Evolutionary conservation across 2,113 vertebrate genomes (phyloP).

Genomic region (Stictonetta naevosa): DNA sequence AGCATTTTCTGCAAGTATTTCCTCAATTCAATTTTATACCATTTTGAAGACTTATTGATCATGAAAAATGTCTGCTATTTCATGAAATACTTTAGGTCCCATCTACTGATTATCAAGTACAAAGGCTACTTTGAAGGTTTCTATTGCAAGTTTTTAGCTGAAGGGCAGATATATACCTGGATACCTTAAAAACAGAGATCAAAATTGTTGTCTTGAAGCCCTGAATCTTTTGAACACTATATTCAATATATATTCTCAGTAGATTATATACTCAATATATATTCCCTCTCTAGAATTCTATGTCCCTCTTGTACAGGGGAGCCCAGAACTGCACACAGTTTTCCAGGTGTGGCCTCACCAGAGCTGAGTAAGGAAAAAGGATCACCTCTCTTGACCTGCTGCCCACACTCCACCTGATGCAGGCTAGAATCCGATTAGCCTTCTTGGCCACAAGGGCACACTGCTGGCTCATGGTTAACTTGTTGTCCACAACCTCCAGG

Average conservation of each 20-base stretch:
- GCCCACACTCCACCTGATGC: no score
- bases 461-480: no score
- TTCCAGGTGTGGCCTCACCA: no score
- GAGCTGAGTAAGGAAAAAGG: no score
- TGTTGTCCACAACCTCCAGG: no score
- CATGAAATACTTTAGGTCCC: not conserved
- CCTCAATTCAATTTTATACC: not conserved
- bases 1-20: not conserved
- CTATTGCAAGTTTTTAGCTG: not conserved
- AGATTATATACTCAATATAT: not conserved
- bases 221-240: not conserved
- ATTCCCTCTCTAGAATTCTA: no score
- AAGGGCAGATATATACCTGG: not conserved
- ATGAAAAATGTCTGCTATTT: not conserved
- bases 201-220: not conserved
- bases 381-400: no score
- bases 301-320: no score
- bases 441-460: no score
- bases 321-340: no score
- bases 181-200: not conserved
- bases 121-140: not conserved
- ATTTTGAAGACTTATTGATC: not conserved
- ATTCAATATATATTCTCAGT: not conserved
- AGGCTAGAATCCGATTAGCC: no score
- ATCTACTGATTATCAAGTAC: not conserved